Evolutionary conservation across 2,888 invertebrate genomes (phyloP), one percentile per base, ranked within the genome.

Genomic region (Sisyra nigra): DNA sequence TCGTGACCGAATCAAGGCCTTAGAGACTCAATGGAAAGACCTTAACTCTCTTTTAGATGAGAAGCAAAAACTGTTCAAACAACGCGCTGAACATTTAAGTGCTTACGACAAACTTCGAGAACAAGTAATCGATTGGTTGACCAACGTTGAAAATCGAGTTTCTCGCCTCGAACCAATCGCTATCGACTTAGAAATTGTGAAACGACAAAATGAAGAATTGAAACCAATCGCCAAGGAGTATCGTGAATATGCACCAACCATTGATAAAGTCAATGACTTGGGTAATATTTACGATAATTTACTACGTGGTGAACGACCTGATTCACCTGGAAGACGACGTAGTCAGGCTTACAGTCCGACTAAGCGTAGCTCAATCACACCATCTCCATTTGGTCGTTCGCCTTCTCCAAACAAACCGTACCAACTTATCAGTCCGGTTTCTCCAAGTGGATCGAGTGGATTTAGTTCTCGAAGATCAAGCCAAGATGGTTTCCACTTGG

Each of bases 381-480:
- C 74, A 37, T 77, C 78, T 47, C 75, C 79, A 39, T 65, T 74
- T 60, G 80, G 76, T 41, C 73, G 86, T 42, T 86, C 87, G 40
- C 87, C 88, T 46, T 86, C 87, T 29, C 88, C 88, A 39, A 80
- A 75, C 50, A 86, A 81, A 62, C 69, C 58, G 63, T 65, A 60
- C 1, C 58, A 70, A 13, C 70, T 72, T 48, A 69, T 72, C 61
- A 85, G 86, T 53, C 87, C 83, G 45, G 74, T 87, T 55, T 84
- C 86, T 40, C 84, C 86, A 56, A 81, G 79, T 52, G 84, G 87
- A 45, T 92, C 92, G 55, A 91, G 91, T 59, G 93, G 93, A 48
- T 91, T 93, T 67, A 88, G 91, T 45, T 89, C 89, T 48, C 75
- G 92, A 41, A 75, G 91, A 51, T 89, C 89, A 54, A 91, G 89